A percentile compares a stretch with the other conserved stretches of the same genome.
Conservation (phyloP, 2,888 invertebrate genomes). For the Odontothrips loti region DNA sequence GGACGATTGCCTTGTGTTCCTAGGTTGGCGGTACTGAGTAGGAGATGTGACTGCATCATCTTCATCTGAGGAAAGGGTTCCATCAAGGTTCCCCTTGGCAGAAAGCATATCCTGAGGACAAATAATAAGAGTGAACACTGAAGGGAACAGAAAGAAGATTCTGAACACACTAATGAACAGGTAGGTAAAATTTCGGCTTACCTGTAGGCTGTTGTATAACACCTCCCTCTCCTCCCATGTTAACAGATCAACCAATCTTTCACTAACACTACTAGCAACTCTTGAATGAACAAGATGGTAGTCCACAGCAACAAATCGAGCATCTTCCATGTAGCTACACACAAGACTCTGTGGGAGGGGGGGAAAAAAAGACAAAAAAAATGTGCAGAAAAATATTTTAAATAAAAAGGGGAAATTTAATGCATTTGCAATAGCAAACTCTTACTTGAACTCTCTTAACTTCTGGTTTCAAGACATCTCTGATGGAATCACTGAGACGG, state of each 20-base stretch:
- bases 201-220: slow-evolving; percentile 43
- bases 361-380: neutral
- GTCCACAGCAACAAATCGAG: slow-evolving; percentile 59
- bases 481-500: slow-evolving; percentile 28
- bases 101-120: slow-evolving; percentile 13
- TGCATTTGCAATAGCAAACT: slow-evolving; percentile 36
- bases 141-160: neutral
- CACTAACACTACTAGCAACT: slow-evolving; percentile 59
- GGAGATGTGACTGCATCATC: slow-evolving; percentile 44
- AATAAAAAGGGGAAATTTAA: slow-evolving; percentile 45
- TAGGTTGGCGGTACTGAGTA: slow-evolving; percentile 11
- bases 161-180: no score
- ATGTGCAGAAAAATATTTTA: neutral
- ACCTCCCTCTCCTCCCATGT: slow-evolving; percentile 48
- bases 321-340: slow-evolving; percentile 64
- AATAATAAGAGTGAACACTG: no score
- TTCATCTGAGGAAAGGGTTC: slow-evolving; percentile 42
- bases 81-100: neutral
- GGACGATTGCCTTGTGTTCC: slow-evolving; percentile 44
- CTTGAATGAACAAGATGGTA: slow-evolving; percentile 63
- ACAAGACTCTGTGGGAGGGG: slow-evolving; percentile 53
- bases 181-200: slow-evolving; percentile 22
- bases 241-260: slow-evolving; percentile 53
- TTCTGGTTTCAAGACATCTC: slow-evolving; percentile 43
- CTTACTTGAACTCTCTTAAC: slow-evolving; percentile 44